Evolutionary conservation across 2,113 vertebrate species (phyloP), one percentile per base, ranked within the genome.

Genomic region (Cercocebus atys): DNA sequence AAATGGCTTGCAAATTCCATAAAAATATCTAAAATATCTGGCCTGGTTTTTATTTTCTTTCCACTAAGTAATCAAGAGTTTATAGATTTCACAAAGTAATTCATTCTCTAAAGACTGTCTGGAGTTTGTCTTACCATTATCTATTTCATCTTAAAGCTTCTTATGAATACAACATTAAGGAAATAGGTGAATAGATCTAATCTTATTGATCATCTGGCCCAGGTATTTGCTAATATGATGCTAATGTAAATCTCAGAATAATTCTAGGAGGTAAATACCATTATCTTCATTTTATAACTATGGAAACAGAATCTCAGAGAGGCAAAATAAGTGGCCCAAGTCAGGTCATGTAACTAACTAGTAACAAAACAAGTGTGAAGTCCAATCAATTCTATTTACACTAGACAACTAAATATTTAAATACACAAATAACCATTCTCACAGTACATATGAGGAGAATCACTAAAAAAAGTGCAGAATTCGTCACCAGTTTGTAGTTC

Each of bases 41-140:
- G 20, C 66, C 17, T 96, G 40, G n/a, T 72, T 85, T 93, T 83
- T 8, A 83, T 82, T 94, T 95, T 82, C 83, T 89, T 89, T 86
- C 32, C 72, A 61, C 30, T 89, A 13, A 52, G 45, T 66, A 79
- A 68, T 84, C n/a, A 90, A 87, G 88, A 86, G 76, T 72, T 59
- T 76, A 52, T 4, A 85, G 47, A 68, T 47, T 95, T 64, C 16
- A 93, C 38, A 86, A 91, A 89, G 72, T 59, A 90, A 64, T 80
- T 94, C 82, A 76, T 80, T 94, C 47, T 61, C 30, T 83, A 80
- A 57, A 75, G 61, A 52, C 40, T 83, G 16, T 64, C 47, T 55
- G 14, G n/a, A 83, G 5, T 20, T 64, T 79, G 72, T 82, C 47
- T 18, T 73, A 52, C 30, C 5, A 45, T 14, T 75, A 2, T 5